Base-by-base conservation (phyloP, 2,113 vertebrate genomes). In the Trogon melanurus region DNA sequence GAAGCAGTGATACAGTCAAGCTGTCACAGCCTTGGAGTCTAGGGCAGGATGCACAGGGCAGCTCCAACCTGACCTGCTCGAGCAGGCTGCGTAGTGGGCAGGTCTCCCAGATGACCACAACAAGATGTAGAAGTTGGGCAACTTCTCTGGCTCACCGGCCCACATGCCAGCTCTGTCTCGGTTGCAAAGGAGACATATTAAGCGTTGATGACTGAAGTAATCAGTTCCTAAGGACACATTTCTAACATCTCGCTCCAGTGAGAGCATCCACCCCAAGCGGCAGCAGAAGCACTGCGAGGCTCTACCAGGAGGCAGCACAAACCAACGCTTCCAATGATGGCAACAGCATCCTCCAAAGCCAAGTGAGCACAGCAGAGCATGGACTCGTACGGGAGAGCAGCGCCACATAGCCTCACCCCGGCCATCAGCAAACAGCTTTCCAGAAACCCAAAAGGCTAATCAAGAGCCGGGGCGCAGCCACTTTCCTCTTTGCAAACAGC, bases 1-100 rank as follows among this genome's bases (percentile, higher is more conserved):
- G 23, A n/a, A 50, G 48, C 0, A 0, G 26, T 0, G 1, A 18
- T 0, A 41, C 45, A 9, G 7, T 8, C 0, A 17, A n/a, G 72
- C 53, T 60, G 80, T 8, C 6, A 1, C 2, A 6, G 58, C 58
- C 38, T 3, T 2, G 16, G 27, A 32, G 3, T 48, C 41, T 0
- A 13, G 27, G 53, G 41, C 60, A 90, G 85, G 56, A 58, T 10
- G 41, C 22, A 16, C 9, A 10, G 71, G 47, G 27, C 79, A 75
- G 51, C 61, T 67, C 79, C 6, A 2, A 44, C 15, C n/a, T 1
- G 0, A 34, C 12, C 45, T 36, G 66, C 22, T 14, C 4, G 0
- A 1, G 11, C 21, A 15, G 30, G 18, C 23, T 47, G 36, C 25
- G 51, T 58, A 36, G 34, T 23, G 3, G 34, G 10, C 54, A 72